Evolutionary conservation across 2,888 invertebrate species (phyloP).

Genomic region (Smittia sp.): DNA sequence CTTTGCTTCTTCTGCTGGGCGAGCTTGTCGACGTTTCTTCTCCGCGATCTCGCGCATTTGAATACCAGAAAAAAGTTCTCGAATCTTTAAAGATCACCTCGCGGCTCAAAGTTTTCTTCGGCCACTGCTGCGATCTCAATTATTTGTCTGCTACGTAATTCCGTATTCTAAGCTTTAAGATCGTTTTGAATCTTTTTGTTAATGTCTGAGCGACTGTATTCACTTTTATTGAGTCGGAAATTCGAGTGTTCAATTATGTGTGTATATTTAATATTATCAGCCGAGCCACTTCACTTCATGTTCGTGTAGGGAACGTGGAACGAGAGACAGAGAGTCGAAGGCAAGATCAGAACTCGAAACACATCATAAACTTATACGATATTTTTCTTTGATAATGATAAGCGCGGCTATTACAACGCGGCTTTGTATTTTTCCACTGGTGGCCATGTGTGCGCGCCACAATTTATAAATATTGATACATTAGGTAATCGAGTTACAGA

Average conservation of each 20-base stretch:
- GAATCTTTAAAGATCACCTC: not conserved
- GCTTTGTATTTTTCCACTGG: not conserved
- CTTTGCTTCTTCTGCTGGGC: not conserved
- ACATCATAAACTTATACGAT: conserved; percentile 18
- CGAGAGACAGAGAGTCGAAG: not conserved
- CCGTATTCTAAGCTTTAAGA: not conserved
- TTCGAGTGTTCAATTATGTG: conserved; percentile 11
- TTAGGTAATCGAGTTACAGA: not conserved
- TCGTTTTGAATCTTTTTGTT: not conserved
- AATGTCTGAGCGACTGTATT: not conserved
- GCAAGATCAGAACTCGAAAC: not conserved
- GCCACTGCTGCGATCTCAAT: not conserved
- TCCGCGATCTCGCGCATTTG: not conserved
- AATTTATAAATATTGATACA: not conserved
- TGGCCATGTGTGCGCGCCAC: not conserved
- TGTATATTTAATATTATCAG: not conserved
- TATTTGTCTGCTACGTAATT: conserved; percentile 5
- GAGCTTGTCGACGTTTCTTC: not conserved
- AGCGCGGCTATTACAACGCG: not conserved
- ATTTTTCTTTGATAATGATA: conserved; percentile 28
- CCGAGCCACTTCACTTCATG: conserved; percentile 12
- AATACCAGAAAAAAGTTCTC: not conserved
- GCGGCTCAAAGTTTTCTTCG: not conserved
- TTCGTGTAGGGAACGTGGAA: not conserved
- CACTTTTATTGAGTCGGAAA: not conserved